Percentiles rank a stretch among this genome's conserved stretches.
phyloP scores from a whole-genome alignment of 2,797 vertebrate species.

The Manis pentadactyla region DNA sequence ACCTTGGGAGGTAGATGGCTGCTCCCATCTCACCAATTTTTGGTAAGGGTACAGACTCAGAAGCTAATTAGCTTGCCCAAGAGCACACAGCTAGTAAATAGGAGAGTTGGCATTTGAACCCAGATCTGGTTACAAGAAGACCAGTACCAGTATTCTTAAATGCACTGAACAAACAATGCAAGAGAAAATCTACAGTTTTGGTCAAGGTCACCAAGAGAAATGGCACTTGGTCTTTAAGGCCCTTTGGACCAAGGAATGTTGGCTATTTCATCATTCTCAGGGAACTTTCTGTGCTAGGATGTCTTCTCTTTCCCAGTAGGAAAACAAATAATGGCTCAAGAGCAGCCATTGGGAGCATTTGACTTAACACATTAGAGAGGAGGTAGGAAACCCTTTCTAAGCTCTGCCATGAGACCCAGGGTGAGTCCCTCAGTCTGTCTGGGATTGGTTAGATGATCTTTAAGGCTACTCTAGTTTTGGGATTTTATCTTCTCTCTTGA shows the following conservation, averaged over 20 bases:
- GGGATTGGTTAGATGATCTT: background rate
- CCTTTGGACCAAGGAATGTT: conserved; percentile 11
- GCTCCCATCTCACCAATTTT: background rate
- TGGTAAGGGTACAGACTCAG: background rate
- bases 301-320: background rate
- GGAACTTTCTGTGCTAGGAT: conserved; percentile 22
- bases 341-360: background rate
- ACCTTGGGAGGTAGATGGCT: background rate
- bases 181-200: background rate
- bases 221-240: conserved; percentile 13
- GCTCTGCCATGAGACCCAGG: background rate
- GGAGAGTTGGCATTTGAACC: background rate
- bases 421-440: background rate
- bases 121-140: background rate
- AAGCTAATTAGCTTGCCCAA: background rate
- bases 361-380: background rate
- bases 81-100: background rate
- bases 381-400: background rate
- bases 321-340: background rate
- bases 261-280: background rate
- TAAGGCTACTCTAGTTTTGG: background rate
- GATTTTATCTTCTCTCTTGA: conserved; percentile 41
- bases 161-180: background rate
- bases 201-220: conserved; percentile 16
- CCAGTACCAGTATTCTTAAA: background rate